Percentiles rank a stretch among this genome's conserved stretches.
These are phyloP conservation scores for Episyrphus balteatus DNA, from an alignment of 1,140 invertebrate genomes.

Conservation along the genomic window DNA sequence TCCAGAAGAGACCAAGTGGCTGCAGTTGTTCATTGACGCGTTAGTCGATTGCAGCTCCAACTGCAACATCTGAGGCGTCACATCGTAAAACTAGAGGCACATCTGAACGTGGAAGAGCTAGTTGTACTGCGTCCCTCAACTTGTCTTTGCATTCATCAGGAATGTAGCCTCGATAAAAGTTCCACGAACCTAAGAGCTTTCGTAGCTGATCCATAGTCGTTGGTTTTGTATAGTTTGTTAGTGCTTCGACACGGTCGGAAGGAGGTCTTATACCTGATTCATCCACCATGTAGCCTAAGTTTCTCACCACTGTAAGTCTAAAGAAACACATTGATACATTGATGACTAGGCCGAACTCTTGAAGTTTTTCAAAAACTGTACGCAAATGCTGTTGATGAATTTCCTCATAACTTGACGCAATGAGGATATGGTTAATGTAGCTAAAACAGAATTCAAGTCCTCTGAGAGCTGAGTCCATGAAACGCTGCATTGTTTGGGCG, in stretches of 20 bases:
- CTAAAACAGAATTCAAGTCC: constrained; percentile 26
- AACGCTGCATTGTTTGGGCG: constrained; percentile 38
- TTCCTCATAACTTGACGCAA: constrained; percentile 25
- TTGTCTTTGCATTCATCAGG: constrained; percentile 12
- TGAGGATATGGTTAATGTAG: constrained; percentile 41
- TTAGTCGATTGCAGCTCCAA: constrained; percentile 20
- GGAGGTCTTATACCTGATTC: constrained; percentile 12
- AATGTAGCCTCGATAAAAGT: constrained; percentile 30
- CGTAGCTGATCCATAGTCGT: constrained; percentile 19
- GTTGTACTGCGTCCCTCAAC: constrained; percentile 9
- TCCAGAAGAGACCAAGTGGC: not conserved
- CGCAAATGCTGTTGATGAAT: constrained; percentile 21
- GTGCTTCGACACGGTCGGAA: not conserved
- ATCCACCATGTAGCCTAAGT: constrained; percentile 14
- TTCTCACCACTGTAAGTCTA: constrained; percentile 14
- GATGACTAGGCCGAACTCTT: constrained; percentile 15
- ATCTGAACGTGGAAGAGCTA: constrained; percentile 10
- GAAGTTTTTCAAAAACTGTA: constrained; percentile 12
- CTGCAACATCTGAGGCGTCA: constrained; percentile 17
- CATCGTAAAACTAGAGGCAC: constrained; percentile 6
- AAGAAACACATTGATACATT: constrained; percentile 21
- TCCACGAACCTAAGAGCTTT: constrained; percentile 36
- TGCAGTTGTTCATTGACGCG: not conserved
- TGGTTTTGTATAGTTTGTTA: constrained; percentile 19
- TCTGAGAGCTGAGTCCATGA: constrained; percentile 37